A percentile compares a stretch with the other conserved stretches of the same genome.
Evolutionary conservation across 1,140 invertebrate genomes (phyloP).

Genomic region (Temnothorax longispinosus): DNA sequence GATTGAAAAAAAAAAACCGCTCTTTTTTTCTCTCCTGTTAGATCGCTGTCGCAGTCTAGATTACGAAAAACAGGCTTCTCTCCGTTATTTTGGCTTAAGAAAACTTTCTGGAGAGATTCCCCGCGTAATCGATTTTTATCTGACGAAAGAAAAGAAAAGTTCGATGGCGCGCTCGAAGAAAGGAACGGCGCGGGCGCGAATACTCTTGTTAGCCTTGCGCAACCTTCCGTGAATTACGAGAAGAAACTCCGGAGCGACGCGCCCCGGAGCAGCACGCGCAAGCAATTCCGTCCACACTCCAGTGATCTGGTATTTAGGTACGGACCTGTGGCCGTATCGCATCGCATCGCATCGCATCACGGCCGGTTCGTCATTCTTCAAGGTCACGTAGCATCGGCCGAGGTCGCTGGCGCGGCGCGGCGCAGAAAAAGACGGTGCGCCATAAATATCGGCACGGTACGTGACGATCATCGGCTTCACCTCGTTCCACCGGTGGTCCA

Average conservation of each 20-base stretch:
- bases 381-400: constrained; percentile 42
- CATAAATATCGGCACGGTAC: constrained; percentile 33
- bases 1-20: not conserved
- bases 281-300: constrained; percentile 46
- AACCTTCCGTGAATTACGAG: constrained; percentile 59
- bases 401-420: constrained; percentile 23
- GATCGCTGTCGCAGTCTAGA: no score
- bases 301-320: constrained; percentile 61
- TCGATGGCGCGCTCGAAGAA: not conserved
- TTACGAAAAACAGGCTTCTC: not conserved
- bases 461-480: constrained; percentile 30
- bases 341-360: constrained; percentile 41
- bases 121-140: not conserved
- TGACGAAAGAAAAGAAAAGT: not conserved
- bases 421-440: constrained; percentile 4
- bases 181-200: not conserved
- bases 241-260: constrained; percentile 55
- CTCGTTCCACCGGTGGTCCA: not conserved
- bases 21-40: not conserved
- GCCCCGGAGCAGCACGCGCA: constrained; percentile 12
- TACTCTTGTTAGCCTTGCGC: constrained; percentile 47
- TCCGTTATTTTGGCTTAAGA: not conserved
- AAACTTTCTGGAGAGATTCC: not conserved
- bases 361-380: constrained; percentile 42
- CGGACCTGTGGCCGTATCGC: constrained; percentile 37